Base-by-base conservation (phyloP, 1,140 invertebrate species). In the Pinna nobilis region DNA sequence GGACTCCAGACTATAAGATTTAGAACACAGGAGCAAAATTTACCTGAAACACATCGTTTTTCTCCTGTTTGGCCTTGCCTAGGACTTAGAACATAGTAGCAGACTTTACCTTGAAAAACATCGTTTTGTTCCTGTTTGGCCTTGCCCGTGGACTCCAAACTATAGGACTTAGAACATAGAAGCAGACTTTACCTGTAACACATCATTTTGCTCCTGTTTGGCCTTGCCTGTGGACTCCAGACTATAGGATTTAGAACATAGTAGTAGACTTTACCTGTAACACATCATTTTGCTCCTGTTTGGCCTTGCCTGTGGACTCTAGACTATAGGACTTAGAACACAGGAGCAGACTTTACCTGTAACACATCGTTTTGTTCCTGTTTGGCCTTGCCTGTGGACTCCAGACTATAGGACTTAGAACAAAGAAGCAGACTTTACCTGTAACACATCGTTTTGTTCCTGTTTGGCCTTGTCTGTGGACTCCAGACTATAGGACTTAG, bases 51-150 rank as follows among this genome's bases (percentile, higher is more conserved):
- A n/a, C n/a, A n/a, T n/a, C n/a, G n/a, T n/a, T n/a, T n/a, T n/a
- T n/a, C n/a, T n/a, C n/a, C n/a, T n/a, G n/a, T n/a, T n/a, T n/a
- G n/a, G n/a, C n/a, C n/a, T n/a, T n/a, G n/a, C n/a, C n/a, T n/a
- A n/a, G n/a, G n/a, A n/a, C n/a, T n/a, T n/a, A n/a, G n/a, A n/a
- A n/a, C n/a, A n/a, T n/a, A n/a, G n/a, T n/a, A n/a, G n/a, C n/a
- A n/a, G n/a, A n/a, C n/a, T n/a, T n/a, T n/a, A n/a, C n/a, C 84
- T 79, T 85, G 79, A 7, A 84, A 66, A 15, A 72, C 53, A 6
- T 84, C 80, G 9, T 84, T 53, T 61, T 87, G 79, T 60, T 85
- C 82, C 15, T 80, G 70, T 47, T 78, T 79, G 6, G 76, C 60
- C 41, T 80, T 79, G 3, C 78, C 63, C 32, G 66, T 65, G 3